Evolutionary conservation across 2,113 vertebrate genomes (phyloP), one percentile per base, ranked within the genome.

Genomic region (Podilymbus podiceps): DNA sequence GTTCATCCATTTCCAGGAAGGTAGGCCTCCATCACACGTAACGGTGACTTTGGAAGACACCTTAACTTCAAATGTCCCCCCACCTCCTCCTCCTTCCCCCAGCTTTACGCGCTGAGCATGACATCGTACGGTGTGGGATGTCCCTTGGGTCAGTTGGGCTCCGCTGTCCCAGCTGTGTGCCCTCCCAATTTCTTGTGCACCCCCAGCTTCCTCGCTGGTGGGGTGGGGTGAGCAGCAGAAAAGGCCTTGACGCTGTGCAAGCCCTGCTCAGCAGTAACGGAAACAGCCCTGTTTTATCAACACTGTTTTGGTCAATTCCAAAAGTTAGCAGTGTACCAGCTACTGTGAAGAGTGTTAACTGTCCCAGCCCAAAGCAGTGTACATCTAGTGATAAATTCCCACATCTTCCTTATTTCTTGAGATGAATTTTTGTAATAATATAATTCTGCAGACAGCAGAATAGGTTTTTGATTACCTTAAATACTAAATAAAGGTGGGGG

Each of bases 151-250:
- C 38, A 33, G 15, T 2, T 85, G 50, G 8, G 6, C 10, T 85
- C 71, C 67, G 18, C 56, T 78, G 35, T 81, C 69, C 38, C 22
- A 28, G 33, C n/a, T 83, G 22, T 33, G 52, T 93, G n/a, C 12
- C 44, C 17, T 69, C 20, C 10, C 21, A 40, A 1, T 23, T 60
- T n/a, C 66, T 71, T 82, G 33, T 63, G 8, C 12, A 14, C 3
- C 30, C 46, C 4, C 20, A 53, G 33, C 25, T 0, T 0, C 4
- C 42, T 79, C 0, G 1, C 40, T 86, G 27, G 12, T 40, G 42
- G 71, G 62, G 52, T 13, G 19, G 0, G 15, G 12, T 56, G 50
- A 88, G 63, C n/a, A 47, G 40, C 50, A 62, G 52, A 52, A 46
- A 12, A 47, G 14, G 28, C 58, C 19, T 8, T 77, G 58, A 38